A percentile compares a stretch with the other conserved stretches of the same genome.
phyloP scores from a whole-genome alignment of 2,113 vertebrate species.

The Cryptotis parvus region DNA sequence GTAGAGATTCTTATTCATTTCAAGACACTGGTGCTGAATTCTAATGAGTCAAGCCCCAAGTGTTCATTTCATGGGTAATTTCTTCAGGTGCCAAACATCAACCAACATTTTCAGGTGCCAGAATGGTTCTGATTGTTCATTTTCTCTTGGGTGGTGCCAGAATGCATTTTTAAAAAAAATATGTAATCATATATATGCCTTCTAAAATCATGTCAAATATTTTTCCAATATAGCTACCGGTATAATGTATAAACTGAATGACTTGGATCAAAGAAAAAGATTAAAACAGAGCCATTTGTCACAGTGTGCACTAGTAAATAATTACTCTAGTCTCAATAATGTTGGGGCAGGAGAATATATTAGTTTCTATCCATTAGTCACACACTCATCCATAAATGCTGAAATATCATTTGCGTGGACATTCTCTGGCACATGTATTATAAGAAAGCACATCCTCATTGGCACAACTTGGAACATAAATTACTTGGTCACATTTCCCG shows the following conservation, averaged over 20 bases:
- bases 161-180: constrained; percentile 17
- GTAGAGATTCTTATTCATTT: constrained; percentile 69
- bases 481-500: neutral
- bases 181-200: constrained; percentile 34
- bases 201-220: constrained; percentile 31
- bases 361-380: constrained; percentile 73
- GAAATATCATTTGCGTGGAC: constrained; percentile 58
- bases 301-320: constrained; percentile 65
- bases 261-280: constrained; percentile 13
- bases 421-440: constrained; percentile 6
- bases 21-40: constrained; percentile 35
- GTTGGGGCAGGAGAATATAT: constrained; percentile 10
- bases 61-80: constrained; percentile 70
- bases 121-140: neutral
- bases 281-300: neutral
- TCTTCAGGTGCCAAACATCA: constrained; percentile 62
- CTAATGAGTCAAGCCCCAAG: constrained; percentile 52
- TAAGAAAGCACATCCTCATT: constrained; percentile 17
- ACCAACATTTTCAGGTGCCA: constrained; percentile 51
- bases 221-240: constrained; percentile 17
- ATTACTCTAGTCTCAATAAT: constrained; percentile 64
- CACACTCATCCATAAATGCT: constrained; percentile 57
- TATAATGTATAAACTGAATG: constrained; percentile 21
- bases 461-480: constrained; percentile 1
- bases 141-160: constrained; percentile 26